phyloP scores from a whole-genome alignment of 2,888 invertebrate species.

The Dimorphilus gyrociliatus region DNA sequence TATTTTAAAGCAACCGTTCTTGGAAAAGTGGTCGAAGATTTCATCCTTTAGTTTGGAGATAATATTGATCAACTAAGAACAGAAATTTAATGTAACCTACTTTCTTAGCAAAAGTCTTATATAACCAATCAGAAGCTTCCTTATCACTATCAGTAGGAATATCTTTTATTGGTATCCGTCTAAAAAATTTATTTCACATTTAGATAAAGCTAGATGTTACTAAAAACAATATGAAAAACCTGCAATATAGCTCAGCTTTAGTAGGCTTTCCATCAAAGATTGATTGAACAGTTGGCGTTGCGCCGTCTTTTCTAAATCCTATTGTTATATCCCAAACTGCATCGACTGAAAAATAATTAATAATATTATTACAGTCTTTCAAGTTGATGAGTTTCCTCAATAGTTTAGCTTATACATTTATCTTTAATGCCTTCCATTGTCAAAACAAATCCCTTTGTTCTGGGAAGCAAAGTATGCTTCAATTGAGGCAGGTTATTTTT shows the following conservation, averaged over 20 bases:
- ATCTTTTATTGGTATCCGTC: slow-evolving; percentile 61
- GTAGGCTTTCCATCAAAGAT: slow-evolving; percentile 24
- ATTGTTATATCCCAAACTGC: slow-evolving; percentile 61
- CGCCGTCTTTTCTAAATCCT: slow-evolving; percentile 28
- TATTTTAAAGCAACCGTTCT: slow-evolving; percentile 17
- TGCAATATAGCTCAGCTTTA: slow-evolving; percentile 30
- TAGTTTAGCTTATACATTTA: too few species aligned
- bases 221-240: too few species aligned
- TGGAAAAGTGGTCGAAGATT: slow-evolving; percentile 28
- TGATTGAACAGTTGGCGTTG: slow-evolving; percentile 26
- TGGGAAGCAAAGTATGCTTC: slow-evolving; percentile 74
- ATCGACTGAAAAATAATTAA: too few species aligned
- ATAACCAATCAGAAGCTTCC: slow-evolving; percentile 61
- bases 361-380: too few species aligned
- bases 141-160: slow-evolving; percentile 57
- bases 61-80: too few species aligned
- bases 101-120: slow-evolving; percentile 54
- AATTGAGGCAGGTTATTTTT: slow-evolving; percentile 66
- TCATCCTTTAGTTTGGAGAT: too few species aligned
- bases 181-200: too few species aligned
- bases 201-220: too few species aligned
- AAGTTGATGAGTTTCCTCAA: too few species aligned
- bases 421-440: slow-evolving; percentile 62
- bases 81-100: slow-evolving; percentile 15
- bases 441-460: slow-evolving; percentile 80